phyloP scores from a whole-genome alignment of 2,797 vertebrate species.

The Rhinichthys osculus region DNA sequence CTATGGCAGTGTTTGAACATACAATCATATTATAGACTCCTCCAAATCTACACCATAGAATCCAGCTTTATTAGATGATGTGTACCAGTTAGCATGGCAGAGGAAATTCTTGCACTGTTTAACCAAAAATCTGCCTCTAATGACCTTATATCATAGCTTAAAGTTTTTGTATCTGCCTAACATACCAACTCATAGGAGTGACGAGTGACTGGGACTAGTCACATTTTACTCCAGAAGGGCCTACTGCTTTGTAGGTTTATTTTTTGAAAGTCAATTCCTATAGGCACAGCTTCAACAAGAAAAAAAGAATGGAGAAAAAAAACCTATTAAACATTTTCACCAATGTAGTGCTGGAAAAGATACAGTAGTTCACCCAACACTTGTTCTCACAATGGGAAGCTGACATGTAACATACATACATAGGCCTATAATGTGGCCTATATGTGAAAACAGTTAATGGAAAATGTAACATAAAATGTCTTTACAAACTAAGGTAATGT shows the following conservation, averaged over 20 bases:
- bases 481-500: background rate
- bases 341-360: background rate
- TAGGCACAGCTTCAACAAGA: background rate
- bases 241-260: no score
- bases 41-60: conserved; percentile 31
- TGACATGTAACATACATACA: background rate
- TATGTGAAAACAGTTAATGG: background rate
- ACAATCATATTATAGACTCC: conserved; percentile 31
- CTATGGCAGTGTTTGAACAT: background rate
- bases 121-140: background rate
- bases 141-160: background rate
- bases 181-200: background rate
- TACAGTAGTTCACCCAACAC: background rate
- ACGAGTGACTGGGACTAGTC: background rate
- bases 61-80: background rate
- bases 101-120: conserved; percentile 19
- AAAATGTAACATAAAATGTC: background rate
- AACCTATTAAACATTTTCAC: background rate
- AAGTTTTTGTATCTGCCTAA: background rate
- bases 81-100: background rate
- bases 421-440: no score
- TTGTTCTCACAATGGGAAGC: background rate
- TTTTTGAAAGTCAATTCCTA: background rate
- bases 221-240: background rate
- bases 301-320: background rate